Evolutionary conservation across 2,113 vertebrate species (phyloP).

Genomic region (Indri indri): DNA sequence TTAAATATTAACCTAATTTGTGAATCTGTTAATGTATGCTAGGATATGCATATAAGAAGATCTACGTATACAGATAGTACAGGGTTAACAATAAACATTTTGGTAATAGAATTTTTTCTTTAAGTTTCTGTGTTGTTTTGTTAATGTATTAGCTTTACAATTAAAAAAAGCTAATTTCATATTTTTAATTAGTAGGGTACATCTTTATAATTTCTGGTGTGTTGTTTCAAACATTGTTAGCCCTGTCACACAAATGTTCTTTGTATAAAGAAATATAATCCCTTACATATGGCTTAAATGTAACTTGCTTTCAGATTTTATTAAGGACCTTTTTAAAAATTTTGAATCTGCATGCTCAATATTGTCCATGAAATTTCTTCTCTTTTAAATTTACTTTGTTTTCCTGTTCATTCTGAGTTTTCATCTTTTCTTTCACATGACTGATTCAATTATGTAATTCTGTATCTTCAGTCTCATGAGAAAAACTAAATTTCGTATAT

Average conservation of each 20-base stretch:
- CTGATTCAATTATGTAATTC: not conserved
- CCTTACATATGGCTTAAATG: not conserved
- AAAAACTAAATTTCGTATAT: not conserved
- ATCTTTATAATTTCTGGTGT: not conserved
- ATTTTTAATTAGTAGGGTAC: not conserved
- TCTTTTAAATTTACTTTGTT: not conserved
- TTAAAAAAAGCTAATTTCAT: not conserved
- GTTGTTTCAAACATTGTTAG: not conserved
- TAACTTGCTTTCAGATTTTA: not conserved
- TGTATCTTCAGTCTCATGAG: not conserved
- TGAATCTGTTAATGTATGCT: not conserved
- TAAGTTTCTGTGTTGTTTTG: not conserved
- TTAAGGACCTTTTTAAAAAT: not conserved
- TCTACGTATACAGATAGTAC: not conserved
- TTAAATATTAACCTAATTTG: not conserved
- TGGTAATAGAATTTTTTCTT: not conserved
- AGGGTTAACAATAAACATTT: not conserved
- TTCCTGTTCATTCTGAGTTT: not conserved
- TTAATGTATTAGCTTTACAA: not conserved
- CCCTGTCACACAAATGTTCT: not conserved
- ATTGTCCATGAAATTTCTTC: not conserved
- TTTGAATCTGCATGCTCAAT: not conserved
- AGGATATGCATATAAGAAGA: not conserved
- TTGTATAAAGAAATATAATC: not conserved
- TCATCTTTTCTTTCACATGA: not conserved